These are phyloP conservation scores for Ceriagrion tenellum DNA, from an alignment of 2,888 invertebrate genomes.

Conservation along the genomic window DNA sequence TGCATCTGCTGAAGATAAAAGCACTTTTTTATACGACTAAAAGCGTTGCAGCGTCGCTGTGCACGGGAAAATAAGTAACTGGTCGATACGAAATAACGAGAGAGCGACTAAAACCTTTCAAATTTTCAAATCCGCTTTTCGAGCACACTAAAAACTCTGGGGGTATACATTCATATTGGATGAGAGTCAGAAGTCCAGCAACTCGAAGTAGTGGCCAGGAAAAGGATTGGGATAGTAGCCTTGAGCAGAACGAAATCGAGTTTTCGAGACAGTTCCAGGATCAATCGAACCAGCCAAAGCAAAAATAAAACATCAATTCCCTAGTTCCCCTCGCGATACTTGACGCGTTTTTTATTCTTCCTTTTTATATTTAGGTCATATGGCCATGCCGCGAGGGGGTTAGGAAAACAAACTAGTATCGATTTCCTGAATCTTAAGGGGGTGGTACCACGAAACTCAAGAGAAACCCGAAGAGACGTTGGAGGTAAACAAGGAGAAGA, in stretches of 20 bases:
- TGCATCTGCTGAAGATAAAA: background rate
- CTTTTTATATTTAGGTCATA: slow-evolving; percentile 27
- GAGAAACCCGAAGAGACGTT: background rate
- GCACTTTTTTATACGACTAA: background rate
- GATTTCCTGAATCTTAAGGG: background rate
- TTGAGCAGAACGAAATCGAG: background rate
- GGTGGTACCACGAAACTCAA: background rate
- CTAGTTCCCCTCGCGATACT: background rate
- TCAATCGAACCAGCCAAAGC: background rate
- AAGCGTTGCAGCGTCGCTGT: background rate
- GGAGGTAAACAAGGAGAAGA: background rate
- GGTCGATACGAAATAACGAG: background rate
- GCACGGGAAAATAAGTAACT: background rate
- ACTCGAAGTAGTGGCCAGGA: too few species aligned
- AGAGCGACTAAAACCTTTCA: background rate
- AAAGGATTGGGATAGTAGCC: too few species aligned
- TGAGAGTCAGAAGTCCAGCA: too few species aligned
- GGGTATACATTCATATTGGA: too few species aligned
- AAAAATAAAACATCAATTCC: background rate
- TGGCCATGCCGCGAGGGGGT: background rate
- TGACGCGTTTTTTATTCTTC: background rate
- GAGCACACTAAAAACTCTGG: background rate
- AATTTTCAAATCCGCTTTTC: background rate
- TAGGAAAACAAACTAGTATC: slow-evolving; percentile 48
- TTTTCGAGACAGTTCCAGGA: background rate